A percentile compares a stretch with the other conserved stretches of the same genome.
phyloP scores from a whole-genome alignment of 2,888 invertebrate species.

The Trichopria drosophilae region DNA sequence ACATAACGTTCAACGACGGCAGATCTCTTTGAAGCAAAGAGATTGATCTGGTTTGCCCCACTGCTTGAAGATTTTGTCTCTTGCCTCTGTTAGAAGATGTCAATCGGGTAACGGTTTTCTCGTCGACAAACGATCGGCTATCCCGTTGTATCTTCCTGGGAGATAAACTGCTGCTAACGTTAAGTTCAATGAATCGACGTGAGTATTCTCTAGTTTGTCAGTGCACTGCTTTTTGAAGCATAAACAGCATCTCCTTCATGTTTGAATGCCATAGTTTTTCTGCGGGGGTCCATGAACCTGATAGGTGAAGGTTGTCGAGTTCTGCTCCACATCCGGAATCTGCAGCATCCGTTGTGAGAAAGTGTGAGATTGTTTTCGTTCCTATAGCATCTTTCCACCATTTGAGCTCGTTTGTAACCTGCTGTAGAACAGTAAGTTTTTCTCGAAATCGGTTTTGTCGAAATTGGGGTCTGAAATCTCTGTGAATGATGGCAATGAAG shows the following conservation, averaged over 20 bases:
- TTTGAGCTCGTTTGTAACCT: constrained; percentile 11
- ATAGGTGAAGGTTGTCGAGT: background rate
- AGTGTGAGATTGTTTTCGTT: background rate
- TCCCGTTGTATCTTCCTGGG: constrained; percentile 42
- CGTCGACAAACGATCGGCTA: constrained; percentile 39
- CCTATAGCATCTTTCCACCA: constrained; percentile 28
- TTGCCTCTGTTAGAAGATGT: constrained; percentile 22
- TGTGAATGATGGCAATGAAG: constrained; percentile 32
- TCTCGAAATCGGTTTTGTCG: constrained; percentile 20
- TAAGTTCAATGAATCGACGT: constrained; percentile 24
- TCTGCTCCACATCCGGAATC: constrained; percentile 15
- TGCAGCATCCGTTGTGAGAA: constrained; percentile 15
- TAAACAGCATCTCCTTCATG: constrained; percentile 22
- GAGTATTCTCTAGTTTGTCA: constrained; percentile 1
- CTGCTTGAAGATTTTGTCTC: no score
- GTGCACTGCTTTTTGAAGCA: constrained; percentile 5
- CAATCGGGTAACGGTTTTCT: constrained; percentile 20
- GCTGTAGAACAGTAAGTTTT: constrained; percentile 2
- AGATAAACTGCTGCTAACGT: constrained; percentile 34
- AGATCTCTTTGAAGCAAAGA: no score
- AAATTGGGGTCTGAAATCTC: constrained; percentile 16
- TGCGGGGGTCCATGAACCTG: no score
- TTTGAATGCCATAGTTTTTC: no score
- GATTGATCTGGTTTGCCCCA: no score
- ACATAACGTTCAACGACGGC: no score